Percentiles rank a stretch among this genome's conserved stretches.
Evolutionary conservation across 1,140 invertebrate genomes (phyloP).

Genomic region (Harlomillsia oculata): DNA sequence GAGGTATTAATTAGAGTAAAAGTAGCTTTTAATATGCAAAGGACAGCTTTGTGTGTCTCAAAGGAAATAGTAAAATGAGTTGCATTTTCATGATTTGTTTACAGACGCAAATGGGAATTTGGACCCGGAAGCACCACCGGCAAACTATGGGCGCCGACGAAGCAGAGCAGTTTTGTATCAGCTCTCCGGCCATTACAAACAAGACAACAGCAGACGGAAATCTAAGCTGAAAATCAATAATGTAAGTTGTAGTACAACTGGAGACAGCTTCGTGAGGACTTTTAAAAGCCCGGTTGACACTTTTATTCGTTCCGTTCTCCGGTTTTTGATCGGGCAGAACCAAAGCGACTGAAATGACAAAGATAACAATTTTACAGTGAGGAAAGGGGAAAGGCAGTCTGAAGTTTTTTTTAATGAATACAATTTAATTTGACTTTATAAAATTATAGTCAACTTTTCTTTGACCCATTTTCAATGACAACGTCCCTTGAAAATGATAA

Average conservation of each 20-base stretch:
- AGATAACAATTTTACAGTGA: too few relatives aligned
- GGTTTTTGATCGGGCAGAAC: too few relatives aligned
- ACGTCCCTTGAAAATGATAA: too few relatives aligned
- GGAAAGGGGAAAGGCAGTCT: too few relatives aligned
- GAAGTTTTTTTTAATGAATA: too few relatives aligned
- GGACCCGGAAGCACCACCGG: constrained; percentile 71
- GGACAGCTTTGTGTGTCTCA: background rate
- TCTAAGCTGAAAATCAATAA: constrained; percentile 89
- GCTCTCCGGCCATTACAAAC: constrained; percentile 81
- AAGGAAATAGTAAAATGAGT: background rate
- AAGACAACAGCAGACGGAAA: constrained; percentile 85
- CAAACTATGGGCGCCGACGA: constrained; percentile 78
- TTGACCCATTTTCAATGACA: too few relatives aligned
- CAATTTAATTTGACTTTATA: too few relatives aligned
- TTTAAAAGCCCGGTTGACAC: too few relatives aligned
- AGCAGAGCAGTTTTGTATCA: constrained; percentile 92
- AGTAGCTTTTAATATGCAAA: background rate
- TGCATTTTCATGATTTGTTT: background rate
- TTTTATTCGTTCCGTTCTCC: too few relatives aligned
- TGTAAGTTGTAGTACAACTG: constrained; percentile 73
- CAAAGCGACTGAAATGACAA: too few relatives aligned
- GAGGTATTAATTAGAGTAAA: background rate
- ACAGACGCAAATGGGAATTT: constrained; percentile 67
- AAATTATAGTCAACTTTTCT: too few relatives aligned
- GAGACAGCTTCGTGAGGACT: too few relatives aligned